These are phyloP conservation scores for Pandemis cinnamomeana DNA, from an alignment of 2,888 invertebrate species.

Conservation along the genomic window DNA sequence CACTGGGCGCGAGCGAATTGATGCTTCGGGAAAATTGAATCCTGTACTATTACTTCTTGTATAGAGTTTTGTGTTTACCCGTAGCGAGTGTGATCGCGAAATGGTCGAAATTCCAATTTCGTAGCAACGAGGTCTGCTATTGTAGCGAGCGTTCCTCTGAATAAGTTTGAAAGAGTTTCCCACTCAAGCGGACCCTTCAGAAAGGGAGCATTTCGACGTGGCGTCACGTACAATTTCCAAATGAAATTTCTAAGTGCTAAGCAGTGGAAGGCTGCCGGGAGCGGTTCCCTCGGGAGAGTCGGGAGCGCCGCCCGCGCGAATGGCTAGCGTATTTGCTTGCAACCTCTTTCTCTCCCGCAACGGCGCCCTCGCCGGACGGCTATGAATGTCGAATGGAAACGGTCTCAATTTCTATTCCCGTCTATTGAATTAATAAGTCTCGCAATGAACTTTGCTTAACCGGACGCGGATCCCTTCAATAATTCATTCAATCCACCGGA, in stretches of 20 bases:
- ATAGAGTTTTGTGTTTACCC: constrained; percentile 67
- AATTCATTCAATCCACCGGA: constrained; percentile 39
- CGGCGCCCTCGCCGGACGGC: constrained; percentile 47
- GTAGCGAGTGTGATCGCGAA: constrained; percentile 58
- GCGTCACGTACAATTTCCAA: constrained; percentile 76
- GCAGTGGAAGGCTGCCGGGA: constrained; percentile 57
- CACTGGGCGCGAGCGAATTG: constrained; percentile 46
- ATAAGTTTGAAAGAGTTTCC: constrained; percentile 68
- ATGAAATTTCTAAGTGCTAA: constrained; percentile 78
- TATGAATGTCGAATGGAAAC: constrained; percentile 52
- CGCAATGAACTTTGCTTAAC: constrained; percentile 39
- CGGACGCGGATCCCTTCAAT: constrained; percentile 41
- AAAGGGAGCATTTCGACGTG: constrained; percentile 70
- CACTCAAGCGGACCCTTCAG: constrained; percentile 63
- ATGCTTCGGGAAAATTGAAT: constrained; percentile 63
- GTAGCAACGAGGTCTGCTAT: constrained; percentile 67
- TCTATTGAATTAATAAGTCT: constrained; percentile 42
- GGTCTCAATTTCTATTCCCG: constrained; percentile 46
- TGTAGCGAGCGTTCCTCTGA: constrained; percentile 62
- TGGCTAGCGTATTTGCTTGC: constrained; percentile 59
- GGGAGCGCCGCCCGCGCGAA: constrained; percentile 58
- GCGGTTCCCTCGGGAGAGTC: constrained; percentile 56
- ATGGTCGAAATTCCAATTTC: constrained; percentile 75
- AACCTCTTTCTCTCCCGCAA: constrained; percentile 55
- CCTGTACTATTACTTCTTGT: constrained; percentile 50